Percentiles rank a stretch among this genome's conserved stretches.
These are phyloP conservation scores for Cirrhinus mrigala DNA, from an alignment of 2,797 vertebrate species.

Conservation along the genomic window DNA sequence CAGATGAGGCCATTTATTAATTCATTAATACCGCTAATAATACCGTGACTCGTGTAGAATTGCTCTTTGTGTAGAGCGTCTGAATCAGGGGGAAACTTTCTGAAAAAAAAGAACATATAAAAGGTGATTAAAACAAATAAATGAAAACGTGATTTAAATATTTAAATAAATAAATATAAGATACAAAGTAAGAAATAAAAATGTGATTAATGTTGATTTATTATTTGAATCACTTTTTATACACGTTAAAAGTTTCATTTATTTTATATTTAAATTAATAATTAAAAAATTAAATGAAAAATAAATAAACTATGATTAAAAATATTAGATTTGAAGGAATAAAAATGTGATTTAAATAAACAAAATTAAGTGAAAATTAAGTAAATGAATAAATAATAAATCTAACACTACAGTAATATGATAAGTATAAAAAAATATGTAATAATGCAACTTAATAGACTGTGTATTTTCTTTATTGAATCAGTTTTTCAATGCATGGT, in stretches of 20 bases:
- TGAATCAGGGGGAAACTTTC: not conserved
- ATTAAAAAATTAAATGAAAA: not conserved
- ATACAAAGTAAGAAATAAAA: not conserved
- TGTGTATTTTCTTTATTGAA: too few species aligned
- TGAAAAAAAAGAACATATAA: too few species aligned
- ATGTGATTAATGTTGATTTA: not conserved
- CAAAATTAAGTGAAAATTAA: not conserved
- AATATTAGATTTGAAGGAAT: too few species aligned
- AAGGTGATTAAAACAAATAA: too few species aligned
- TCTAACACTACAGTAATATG: not conserved
- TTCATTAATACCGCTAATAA: too few species aligned
- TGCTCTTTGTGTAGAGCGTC: not conserved
- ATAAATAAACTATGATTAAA: not conserved
- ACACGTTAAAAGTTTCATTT: too few species aligned
- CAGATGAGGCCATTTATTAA: not conserved
- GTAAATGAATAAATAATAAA: not conserved
- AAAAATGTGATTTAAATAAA: not conserved
- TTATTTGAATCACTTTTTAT: too few species aligned
- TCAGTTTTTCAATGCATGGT: too few species aligned
- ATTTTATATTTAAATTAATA: too few species aligned
- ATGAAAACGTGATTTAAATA: not conserved
- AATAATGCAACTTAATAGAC: too few species aligned
- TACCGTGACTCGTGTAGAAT: not conserved
- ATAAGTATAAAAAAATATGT: not conserved
- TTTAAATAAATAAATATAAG: not conserved